Base-by-base conservation (phyloP, 2,888 invertebrate species). In the Amphipoea lucens region DNA sequence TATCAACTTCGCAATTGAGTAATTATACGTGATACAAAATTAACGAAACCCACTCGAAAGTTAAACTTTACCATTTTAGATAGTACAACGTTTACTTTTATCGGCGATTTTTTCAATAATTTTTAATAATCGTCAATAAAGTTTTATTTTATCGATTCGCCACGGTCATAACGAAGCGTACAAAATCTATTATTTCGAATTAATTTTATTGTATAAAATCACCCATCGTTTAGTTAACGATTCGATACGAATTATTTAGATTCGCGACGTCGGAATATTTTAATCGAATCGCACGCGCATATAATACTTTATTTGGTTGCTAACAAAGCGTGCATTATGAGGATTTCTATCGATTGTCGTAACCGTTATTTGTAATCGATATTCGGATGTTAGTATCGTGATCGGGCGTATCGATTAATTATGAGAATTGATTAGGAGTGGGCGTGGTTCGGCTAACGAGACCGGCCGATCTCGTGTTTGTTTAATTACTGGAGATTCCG, bases 371-470 rank as follows among this genome's bases (percentile, higher is more conserved):
- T 81, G 87, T 92, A 92, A 93, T 93, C 93, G 92, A 94, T 94
- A 92, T 94, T 93, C 88, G 89, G 83, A 76, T 87, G 83, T 84
- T 88, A 83, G 76, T 83, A 89, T 90, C 90, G 87, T 88, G 89
- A 89, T 89, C 87, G 79, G 89, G 89, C 89, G 83, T 87, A 92
- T 92, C 94, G 94, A 95, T 96, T 95, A 94, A 95, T 96, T 95
- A 95, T 92, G 88, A 90, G 94, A 95, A 94, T 95, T 94, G 95
- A 95, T 95, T 94, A 94, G 94, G 87, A 88, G 90, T 92, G 91
- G 96, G 96, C 94, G 95, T 92, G 92, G 90, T 88, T 79, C 78
- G 86, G 89, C 91, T 95, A 94, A 94, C 95, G 94, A 95, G 94
- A 87, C 91, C 92, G 91, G 93, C 93, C 93, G 93, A 88, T 92